These are phyloP conservation scores for Tachyglossus aculeatus DNA, from an alignment of 2,797 vertebrate species.

Conservation along the genomic window DNA sequence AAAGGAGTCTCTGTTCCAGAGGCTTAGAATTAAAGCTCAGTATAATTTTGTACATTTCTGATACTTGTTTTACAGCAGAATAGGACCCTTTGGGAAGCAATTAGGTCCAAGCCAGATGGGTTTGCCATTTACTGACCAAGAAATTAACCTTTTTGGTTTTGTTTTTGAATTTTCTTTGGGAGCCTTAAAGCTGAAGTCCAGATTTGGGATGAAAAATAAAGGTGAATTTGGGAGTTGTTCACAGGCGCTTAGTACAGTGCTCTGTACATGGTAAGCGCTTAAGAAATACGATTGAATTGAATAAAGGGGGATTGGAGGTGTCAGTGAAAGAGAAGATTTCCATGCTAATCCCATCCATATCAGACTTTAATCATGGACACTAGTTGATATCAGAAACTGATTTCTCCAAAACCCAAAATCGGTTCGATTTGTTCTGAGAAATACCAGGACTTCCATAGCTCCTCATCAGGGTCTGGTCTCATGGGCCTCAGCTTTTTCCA, in stretches of 20 bases:
- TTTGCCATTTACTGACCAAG: neutral
- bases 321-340: rapidly evolving
- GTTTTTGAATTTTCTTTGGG: neutral
- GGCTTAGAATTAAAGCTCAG: conserved; percentile 12
- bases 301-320: no score
- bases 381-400: no score
- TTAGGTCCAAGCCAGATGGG: neutral
- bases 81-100: conserved; percentile 1
- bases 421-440: no score
- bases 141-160: no score
- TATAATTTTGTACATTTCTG: conserved; percentile 2
- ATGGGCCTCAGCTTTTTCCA: no score
- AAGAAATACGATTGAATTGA: neutral
- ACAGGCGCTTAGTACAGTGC: neutral
- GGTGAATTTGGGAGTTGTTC: neutral
- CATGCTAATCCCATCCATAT: neutral
- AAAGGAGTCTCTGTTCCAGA: conserved; percentile 6
- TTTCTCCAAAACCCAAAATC: no score
- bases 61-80: conserved; percentile 41
- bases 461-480: no score
- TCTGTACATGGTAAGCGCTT: neutral
- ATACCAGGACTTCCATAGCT: no score
- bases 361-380: neutral
- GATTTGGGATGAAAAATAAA: neutral
- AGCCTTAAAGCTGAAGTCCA: neutral